These are phyloP conservation scores for Lasioglossum baleicum DNA, from an alignment of 1,140 invertebrate species.

Conservation along the genomic window DNA sequence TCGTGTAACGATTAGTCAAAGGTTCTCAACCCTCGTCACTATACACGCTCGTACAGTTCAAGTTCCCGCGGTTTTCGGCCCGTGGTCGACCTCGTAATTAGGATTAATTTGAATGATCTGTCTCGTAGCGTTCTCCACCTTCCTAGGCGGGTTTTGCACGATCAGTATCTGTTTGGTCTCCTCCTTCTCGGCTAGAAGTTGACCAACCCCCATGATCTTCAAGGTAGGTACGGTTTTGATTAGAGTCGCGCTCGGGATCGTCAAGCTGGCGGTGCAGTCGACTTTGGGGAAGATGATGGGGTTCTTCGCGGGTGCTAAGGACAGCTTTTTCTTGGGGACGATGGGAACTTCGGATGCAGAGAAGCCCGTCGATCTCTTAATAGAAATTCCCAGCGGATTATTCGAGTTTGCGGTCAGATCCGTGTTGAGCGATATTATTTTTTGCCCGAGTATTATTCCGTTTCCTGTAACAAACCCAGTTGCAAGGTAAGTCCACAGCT, in stretches of 20 bases:
- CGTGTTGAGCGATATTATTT: constrained; percentile 64
- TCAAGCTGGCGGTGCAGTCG: constrained; percentile 41
- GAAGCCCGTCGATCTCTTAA: constrained; percentile 29
- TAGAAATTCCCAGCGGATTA: constrained; percentile 7
- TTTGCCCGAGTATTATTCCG: constrained; percentile 62
- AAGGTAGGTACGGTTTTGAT: constrained; percentile 53
- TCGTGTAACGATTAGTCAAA: constrained; percentile 11
- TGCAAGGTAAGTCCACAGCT: too few relatives aligned
- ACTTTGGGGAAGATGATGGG: constrained; percentile 69
- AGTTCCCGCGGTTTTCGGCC: constrained; percentile 61
- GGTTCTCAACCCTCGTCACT: background rate
- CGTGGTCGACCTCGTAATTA: constrained; percentile 63
- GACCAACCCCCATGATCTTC: constrained; percentile 60
- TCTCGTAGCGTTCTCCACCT: constrained; percentile 38
- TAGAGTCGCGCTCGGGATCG: constrained; percentile 41
- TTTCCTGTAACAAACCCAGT: constrained; percentile 51
- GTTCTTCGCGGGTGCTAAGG: constrained; percentile 49
- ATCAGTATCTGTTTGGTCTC: constrained; percentile 63
- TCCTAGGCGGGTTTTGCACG: constrained; percentile 54
- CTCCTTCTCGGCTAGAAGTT: constrained; percentile 51
- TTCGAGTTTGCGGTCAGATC: constrained; percentile 33
- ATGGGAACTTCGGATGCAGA: constrained; percentile 19
- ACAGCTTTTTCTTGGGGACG: constrained; percentile 37
- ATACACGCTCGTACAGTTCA: constrained; percentile 17
- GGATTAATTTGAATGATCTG: constrained; percentile 69